Base-by-base conservation (phyloP, 2,888 invertebrate genomes). In the Heliconius hortense region DNA sequence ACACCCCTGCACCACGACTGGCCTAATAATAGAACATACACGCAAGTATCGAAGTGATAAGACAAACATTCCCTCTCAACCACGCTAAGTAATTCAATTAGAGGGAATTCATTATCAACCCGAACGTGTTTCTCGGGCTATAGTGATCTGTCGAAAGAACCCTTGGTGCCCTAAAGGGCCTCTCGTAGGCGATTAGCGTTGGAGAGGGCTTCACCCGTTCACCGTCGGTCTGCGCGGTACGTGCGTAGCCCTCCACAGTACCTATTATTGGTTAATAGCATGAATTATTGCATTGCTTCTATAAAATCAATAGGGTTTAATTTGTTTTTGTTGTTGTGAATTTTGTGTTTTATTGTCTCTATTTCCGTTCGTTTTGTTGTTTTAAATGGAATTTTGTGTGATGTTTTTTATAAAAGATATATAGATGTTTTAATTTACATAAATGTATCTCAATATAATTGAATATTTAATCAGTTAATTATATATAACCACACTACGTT, bases 91-190 rank as follows among this genome's bases (percentile, higher is more conserved):
- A 78, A 76, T 78, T 73, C 72, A 78, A 78, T 78, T 74, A 73
- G 62, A 67, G 63, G 56, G 72, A 75, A 74, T 78, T 78, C 73
- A 78, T 78, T 78, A 78, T 72, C 72, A 21, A 72, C 70, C 56
- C 60, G 76, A 76, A 78, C 74, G 74, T 78, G 74, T 78, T 78
- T 73, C 76, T 76, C 77, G 76, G 59, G 75, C 77, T 68, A 75
- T 78, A 77, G 78, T 78, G 75, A 76, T 78, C 69, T 72, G 77
- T 56, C 39, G 75, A 73, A 75, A 78, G 77, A 77, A 73, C 77
- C 70, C 77, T 75, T 59, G 77, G 71, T 70, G 62, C 76, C 77
- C 75, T 77, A 64, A 77, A 71, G 75, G 74, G 70, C 75, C 68
- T 62, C 75, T 77, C 68, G 73, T 71, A 75, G 75, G 73, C 77